Conservation (phyloP, 2,113 vertebrate species). For the Lampris incognitus region DNA sequence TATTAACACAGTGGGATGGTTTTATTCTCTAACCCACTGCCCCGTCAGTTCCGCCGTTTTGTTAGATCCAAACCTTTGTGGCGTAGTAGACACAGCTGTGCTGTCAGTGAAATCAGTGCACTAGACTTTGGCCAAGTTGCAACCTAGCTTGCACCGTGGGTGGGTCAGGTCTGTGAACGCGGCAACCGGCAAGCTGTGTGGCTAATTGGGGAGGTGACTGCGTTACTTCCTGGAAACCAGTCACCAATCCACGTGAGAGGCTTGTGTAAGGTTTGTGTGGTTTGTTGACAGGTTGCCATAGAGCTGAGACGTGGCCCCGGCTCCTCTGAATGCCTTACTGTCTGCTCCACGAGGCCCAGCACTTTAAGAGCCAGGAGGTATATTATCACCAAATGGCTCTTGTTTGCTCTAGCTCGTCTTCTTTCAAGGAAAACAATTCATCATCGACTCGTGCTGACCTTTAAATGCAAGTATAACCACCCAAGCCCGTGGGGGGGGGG, state of each 20-base stretch:
- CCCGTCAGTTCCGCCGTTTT: not conserved
- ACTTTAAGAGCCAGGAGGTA: conserved; percentile 8
- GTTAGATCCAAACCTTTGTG: not conserved
- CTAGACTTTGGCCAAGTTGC: conserved; percentile 5
- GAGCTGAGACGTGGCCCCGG: conserved; percentile 19
- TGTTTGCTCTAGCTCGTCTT: conserved; percentile 17
- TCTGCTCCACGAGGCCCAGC: conserved; percentile 32
- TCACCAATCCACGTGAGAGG: conserved; percentile 58
- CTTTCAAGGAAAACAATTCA: not conserved
- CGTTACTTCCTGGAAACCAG: conserved; percentile 4
- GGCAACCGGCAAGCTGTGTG: conserved; percentile 34
- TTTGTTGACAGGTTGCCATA: conserved; percentile 82
- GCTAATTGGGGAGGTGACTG: conserved; percentile 38
- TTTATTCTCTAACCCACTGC: too few relatives aligned
- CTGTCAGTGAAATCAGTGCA: conserved; percentile 58
- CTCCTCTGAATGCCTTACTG: conserved; percentile 10
- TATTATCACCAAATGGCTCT: conserved; percentile 10
- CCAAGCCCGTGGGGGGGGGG: too few relatives aligned
- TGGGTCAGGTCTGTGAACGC: conserved; percentile 23
- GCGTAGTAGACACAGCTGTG: not conserved
- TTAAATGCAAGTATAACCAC: conserved; percentile 18
- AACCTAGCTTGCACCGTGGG: conserved; percentile 39
- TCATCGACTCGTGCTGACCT: conserved; percentile 25
- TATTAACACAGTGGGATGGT: not conserved
- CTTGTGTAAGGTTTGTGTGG: conserved; percentile 40